Evolutionary conservation across 2,888 invertebrate genomes (phyloP).

Genomic region (Patella pellucida): DNA sequence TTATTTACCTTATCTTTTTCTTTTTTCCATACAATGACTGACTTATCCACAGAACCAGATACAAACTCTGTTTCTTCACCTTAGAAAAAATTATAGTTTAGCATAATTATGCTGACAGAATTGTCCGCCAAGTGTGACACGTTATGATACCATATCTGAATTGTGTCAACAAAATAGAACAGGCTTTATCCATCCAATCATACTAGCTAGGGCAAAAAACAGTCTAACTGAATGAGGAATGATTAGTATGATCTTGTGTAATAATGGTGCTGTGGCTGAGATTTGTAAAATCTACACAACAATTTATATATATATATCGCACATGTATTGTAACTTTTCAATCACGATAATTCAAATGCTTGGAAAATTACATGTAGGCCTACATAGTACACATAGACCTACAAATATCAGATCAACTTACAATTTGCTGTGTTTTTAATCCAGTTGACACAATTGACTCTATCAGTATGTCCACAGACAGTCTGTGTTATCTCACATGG

Average conservation of each 20-base stretch:
- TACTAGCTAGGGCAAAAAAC: no score
- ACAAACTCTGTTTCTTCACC: slow-evolving; percentile 73
- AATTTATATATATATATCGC: no score
- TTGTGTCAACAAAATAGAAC: no score
- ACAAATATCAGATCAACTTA: neutral
- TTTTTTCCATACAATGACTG: slow-evolving; percentile 81
- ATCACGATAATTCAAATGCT: no score
- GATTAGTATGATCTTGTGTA: no score
- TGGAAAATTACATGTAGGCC: no score
- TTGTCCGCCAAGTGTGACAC: neutral
- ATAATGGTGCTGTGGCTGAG: no score
- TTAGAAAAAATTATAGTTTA: slow-evolving; percentile 16
- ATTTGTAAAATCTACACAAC: no score
- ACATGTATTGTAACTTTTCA: no score
- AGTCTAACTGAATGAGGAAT: no score
- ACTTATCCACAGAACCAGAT: slow-evolving; percentile 84
- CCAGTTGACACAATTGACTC: slow-evolving; percentile 84
- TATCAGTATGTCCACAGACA: slow-evolving; percentile 76
- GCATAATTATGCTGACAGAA: neutral
- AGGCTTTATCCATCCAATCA: no score
- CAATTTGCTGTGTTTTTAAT: slow-evolving; percentile 58
- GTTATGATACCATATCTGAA: neutral
- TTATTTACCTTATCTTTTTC: slow-evolving; percentile 40
- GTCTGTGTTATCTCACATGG: slow-evolving; percentile 40
- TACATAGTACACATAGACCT: no score